A percentile compares a stretch with the other conserved stretches of the same genome.
These are phyloP conservation scores for Oxytorus armatus DNA, from an alignment of 2,888 invertebrate species.

Conservation along the genomic window DNA sequence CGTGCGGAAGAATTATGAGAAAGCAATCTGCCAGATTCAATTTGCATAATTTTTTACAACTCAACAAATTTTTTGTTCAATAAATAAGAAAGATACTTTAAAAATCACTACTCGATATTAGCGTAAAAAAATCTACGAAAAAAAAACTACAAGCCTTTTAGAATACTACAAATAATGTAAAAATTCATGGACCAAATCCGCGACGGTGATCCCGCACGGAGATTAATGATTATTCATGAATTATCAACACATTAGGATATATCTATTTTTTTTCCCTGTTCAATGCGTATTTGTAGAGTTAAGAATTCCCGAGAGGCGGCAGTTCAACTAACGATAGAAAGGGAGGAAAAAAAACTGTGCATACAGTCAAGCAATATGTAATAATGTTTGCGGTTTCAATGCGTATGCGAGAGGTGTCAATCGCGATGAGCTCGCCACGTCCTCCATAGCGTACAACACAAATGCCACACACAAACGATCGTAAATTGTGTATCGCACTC, in stretches of 20 bases:
- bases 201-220: too few relatives aligned
- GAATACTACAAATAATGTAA: neutral
- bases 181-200: neutral
- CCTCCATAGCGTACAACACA: conserved; percentile 1
- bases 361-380: neutral
- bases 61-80: neutral
- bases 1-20: too few relatives aligned
- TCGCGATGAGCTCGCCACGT: conserved; percentile 33
- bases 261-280: too few relatives aligned
- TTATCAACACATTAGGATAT: too few relatives aligned
- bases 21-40: too few relatives aligned
- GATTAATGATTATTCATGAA: too few relatives aligned
- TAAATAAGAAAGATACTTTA: too few relatives aligned
- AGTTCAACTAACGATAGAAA: neutral
- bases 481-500: neutral
- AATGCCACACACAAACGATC: neutral
- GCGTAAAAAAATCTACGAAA: too few relatives aligned
- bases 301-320: too few relatives aligned
- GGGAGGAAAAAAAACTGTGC: neutral
- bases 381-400: conserved; percentile 10
- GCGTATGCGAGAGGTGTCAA: neutral
- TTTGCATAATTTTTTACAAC: neutral
- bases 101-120: too few relatives aligned
- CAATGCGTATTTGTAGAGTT: too few relatives aligned
- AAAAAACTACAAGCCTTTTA: too few relatives aligned